These are phyloP conservation scores for Myioborus miniatus DNA, from an alignment of 2,797 vertebrate genomes.

Conservation along the genomic window DNA sequence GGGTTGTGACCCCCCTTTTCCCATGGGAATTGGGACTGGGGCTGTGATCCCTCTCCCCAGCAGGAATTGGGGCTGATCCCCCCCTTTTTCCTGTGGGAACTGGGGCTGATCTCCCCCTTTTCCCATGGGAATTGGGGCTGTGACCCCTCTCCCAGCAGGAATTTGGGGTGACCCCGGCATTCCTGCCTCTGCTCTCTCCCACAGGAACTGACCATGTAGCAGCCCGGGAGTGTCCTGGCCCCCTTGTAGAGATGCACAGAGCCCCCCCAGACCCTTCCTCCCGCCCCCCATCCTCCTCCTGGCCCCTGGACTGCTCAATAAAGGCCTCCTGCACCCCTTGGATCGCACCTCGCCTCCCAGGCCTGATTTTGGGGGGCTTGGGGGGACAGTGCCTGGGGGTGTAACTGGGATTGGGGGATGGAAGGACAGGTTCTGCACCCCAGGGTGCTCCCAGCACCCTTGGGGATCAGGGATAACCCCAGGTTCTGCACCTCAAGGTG, in stretches of 20 bases:
- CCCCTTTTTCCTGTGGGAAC: too few species aligned
- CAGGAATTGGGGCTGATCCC: too few species aligned
- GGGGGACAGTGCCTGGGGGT: accelerated
- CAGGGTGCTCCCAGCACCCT: neutral
- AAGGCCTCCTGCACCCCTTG: conserved; percentile 80
- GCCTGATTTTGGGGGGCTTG: neutral
- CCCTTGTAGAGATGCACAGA: conserved; percentile 70
- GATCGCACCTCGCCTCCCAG: neutral
- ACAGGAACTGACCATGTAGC: conserved; percentile 97
- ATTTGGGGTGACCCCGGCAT: accelerated
- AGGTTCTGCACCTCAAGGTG: too few species aligned
- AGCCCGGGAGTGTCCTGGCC: neutral
- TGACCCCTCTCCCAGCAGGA: neutral
- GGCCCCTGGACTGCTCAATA: conserved; percentile 87
- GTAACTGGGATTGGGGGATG: neutral
- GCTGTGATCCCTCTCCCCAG: neutral
- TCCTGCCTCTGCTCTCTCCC: neutral
- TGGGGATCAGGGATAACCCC: neutral
- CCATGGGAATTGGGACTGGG: neutral
- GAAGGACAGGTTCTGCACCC: too few species aligned
- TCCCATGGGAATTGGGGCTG: neutral
- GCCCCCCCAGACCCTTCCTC: neutral
- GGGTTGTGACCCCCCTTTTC: neutral
- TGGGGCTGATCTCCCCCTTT: too few species aligned
- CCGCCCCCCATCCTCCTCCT: conserved; percentile 73